Evolutionary conservation across 2,113 vertebrate genomes (phyloP).

Genomic region (Rhynchomys soricoides): DNA sequence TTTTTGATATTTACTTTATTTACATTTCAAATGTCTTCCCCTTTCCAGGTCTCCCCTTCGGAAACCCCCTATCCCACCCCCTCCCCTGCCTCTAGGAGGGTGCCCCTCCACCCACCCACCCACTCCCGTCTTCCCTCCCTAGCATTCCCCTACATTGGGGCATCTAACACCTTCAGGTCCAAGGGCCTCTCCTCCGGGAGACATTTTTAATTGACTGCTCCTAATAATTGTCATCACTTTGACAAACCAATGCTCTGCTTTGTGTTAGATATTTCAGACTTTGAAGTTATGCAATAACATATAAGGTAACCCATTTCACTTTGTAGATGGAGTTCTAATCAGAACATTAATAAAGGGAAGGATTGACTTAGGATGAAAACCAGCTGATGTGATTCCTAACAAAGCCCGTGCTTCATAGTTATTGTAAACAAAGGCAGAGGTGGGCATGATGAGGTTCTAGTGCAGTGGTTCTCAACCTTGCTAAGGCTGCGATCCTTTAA

Average conservation of each 20-base stretch:
- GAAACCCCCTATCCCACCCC: no score
- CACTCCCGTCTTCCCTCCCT: no score
- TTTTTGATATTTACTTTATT: no score
- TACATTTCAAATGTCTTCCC: no score
- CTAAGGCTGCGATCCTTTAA: neutral
- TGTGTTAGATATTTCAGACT: neutral
- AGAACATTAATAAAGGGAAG: neutral
- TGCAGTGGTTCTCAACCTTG: no score
- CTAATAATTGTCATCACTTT: neutral
- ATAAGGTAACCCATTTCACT: neutral
- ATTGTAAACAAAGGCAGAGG: neutral
- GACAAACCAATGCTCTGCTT: neutral
- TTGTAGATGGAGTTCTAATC: neutral
- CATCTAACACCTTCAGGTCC: no score
- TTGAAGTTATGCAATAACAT: neutral
- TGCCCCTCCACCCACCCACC: no score
- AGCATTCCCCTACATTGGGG: no score
- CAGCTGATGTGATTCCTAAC: neutral
- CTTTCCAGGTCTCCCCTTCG: no score
- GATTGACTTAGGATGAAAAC: neutral
- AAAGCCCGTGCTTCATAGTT: neutral
- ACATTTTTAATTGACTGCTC: neutral
- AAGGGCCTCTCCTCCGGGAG: no score
- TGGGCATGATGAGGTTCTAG: neutral
- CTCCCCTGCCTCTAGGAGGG: no score